These are phyloP conservation scores for Sebastes steindachneri DNA, from an alignment of 2,797 vertebrate genomes.

Conservation along the genomic window DNA sequence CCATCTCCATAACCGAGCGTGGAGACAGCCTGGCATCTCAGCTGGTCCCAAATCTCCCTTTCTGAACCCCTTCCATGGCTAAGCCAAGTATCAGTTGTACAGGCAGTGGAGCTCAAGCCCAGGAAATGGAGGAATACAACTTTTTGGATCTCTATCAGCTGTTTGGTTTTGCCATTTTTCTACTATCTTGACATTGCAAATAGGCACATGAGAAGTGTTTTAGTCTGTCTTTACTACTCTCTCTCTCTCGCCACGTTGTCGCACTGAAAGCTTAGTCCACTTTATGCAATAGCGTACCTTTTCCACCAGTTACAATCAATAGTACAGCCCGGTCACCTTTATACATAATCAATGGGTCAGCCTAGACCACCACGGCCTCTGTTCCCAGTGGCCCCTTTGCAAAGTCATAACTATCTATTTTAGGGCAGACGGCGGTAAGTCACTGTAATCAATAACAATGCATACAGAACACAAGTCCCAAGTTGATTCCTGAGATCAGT, in stretches of 20 bases:
- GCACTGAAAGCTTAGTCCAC: slow-evolving; percentile 23
- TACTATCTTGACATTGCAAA: slow-evolving; percentile 29
- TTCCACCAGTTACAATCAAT: slow-evolving; percentile 67
- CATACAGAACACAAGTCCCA: slow-evolving; percentile 36
- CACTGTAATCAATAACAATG: slow-evolving; percentile 60
- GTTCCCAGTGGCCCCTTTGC: slow-evolving; percentile 55
- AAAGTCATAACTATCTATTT: slow-evolving; percentile 79
- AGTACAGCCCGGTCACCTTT: slow-evolving; percentile 70
- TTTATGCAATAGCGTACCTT: slow-evolving; percentile 42
- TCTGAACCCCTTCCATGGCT: slow-evolving; percentile 44
- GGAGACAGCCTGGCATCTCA: slow-evolving; percentile 56
- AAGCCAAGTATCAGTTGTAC: slow-evolving; percentile 58
- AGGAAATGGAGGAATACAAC: slow-evolving; percentile 24
- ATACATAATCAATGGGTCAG: slow-evolving; percentile 73
- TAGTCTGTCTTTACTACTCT: not conserved
- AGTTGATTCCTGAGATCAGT: slow-evolving; percentile 45
- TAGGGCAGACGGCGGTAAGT: slow-evolving; percentile 52
- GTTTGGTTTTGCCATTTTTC: slow-evolving; percentile 21
- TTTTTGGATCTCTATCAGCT: slow-evolving; percentile 45
- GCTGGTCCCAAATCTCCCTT: slow-evolving; percentile 59
- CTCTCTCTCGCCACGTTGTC: slow-evolving; percentile 2
- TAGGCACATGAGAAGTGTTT: not conserved
- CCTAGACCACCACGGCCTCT: slow-evolving; percentile 40
- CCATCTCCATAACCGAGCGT: slow-evolving; percentile 39
- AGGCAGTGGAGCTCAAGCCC: slow-evolving; percentile 36